A percentile compares a stretch with the other conserved stretches of the same genome.
These are phyloP conservation scores for Scaptomyza flava DNA, from an alignment of 2,888 invertebrate genomes.

Conservation along the genomic window DNA sequence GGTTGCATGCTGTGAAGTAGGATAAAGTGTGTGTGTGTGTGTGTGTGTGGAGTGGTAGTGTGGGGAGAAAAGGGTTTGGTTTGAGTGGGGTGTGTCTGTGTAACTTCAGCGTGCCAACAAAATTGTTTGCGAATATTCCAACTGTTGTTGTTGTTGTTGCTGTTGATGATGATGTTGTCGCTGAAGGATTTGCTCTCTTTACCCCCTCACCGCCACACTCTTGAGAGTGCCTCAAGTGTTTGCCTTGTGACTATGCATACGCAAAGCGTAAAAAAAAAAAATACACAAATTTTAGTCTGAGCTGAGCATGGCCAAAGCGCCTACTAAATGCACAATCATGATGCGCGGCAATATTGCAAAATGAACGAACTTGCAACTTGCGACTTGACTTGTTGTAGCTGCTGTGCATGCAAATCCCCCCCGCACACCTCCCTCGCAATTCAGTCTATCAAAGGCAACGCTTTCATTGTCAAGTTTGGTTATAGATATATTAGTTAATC, in stretches of 20 bases:
- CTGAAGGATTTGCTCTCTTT: constrained; percentile 41
- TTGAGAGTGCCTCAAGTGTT: constrained; percentile 54
- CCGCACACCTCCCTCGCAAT: no score
- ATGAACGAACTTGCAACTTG: constrained; percentile 21
- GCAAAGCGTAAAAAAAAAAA: constrained; percentile 9
- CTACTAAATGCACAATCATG: constrained; percentile 78
- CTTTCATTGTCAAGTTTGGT: constrained; percentile 67
- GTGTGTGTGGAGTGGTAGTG: not conserved
- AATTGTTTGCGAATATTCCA: constrained; percentile 53
- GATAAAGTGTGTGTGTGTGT: not conserved
- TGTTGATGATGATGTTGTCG: constrained; percentile 54
- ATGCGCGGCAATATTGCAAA: constrained; percentile 34
- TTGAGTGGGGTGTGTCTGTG: constrained; percentile 38
- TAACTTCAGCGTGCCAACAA: constrained; percentile 43
- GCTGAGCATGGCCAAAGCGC: constrained; percentile 33
- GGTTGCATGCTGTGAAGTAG: constrained; percentile 1
- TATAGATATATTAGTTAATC: constrained; percentile 69
- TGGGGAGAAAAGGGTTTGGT: not conserved
- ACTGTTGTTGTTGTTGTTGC: constrained; percentile 28
- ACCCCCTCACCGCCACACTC: not conserved
- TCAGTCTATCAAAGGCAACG: not conserved
- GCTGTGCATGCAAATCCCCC: not conserved
- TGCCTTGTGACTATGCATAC: constrained; percentile 72
- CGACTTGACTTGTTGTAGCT: not conserved
- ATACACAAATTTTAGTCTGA: constrained; percentile 7